These are phyloP conservation scores for Bombus cullumanus DNA, from an alignment of 1,140 invertebrate genomes.

Conservation along the genomic window DNA sequence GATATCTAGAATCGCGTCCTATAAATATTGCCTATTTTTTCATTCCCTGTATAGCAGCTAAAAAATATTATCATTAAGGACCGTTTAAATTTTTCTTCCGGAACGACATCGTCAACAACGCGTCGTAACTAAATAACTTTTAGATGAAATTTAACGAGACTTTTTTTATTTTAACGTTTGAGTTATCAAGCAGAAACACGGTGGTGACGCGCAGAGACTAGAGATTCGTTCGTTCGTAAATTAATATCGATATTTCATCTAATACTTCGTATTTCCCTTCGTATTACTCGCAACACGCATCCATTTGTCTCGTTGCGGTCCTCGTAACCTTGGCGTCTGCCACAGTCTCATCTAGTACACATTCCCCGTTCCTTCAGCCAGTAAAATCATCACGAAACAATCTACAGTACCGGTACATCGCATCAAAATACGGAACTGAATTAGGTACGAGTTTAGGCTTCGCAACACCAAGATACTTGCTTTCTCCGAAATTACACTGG, in stretches of 20 bases:
- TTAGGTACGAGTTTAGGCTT: neutral
- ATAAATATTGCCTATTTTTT: no score
- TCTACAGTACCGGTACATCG: neutral
- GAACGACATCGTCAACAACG: no score
- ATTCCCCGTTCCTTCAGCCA: constrained; percentile 4
- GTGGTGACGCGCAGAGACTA: neutral
- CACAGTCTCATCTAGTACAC: neutral
- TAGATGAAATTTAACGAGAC: no score
- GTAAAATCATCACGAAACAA: constrained; percentile 20
- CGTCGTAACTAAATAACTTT: no score
- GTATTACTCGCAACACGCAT: constrained; percentile 13
- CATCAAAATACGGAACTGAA: constrained; percentile 18
- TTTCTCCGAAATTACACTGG: neutral
- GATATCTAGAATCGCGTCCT: no score
- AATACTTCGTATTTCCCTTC: neutral
- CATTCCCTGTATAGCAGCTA: no score
- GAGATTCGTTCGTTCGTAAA: neutral
- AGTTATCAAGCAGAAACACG: neutral
- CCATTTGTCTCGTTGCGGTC: constrained; percentile 4
- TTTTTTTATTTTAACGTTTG: no score
- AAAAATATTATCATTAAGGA: no score
- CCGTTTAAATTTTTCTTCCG: no score
- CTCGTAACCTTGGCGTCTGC: constrained; percentile 12
- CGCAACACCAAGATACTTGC: neutral
- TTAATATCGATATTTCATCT: constrained; percentile 27